Conservation (phyloP, 2,888 invertebrate genomes). For the Phytoseiulus persimilis region DNA sequence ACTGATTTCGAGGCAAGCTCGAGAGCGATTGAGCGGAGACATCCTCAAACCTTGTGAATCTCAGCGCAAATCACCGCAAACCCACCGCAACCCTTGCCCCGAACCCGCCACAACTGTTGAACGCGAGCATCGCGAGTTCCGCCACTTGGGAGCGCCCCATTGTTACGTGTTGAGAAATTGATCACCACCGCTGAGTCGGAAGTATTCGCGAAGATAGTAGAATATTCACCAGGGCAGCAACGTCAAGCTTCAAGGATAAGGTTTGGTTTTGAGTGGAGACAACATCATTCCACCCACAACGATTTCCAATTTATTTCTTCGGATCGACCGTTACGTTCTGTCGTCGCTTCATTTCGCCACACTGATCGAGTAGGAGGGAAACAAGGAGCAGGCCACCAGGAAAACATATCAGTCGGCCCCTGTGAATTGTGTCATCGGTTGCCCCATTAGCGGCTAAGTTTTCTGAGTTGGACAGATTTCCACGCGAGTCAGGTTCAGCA, state of each 20-base stretch:
- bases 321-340: constrained; percentile 33
- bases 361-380: not conserved
- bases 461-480: not conserved
- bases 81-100: not conserved
- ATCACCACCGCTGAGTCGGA: not conserved
- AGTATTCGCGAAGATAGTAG: not conserved
- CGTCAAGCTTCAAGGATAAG: not conserved
- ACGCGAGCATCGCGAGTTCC: not conserved
- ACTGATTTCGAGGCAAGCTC: not conserved
- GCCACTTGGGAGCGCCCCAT: constrained; percentile 5
- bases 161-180: not conserved
- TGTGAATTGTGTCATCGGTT: not conserved
- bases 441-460: not conserved
- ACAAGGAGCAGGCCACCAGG: not conserved
- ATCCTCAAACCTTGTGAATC: not conserved
- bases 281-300: not conserved
- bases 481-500: not conserved
- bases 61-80: not conserved
- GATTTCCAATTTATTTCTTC: not conserved
- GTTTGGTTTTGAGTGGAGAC: not conserved
- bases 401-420: not conserved
- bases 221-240: not conserved
- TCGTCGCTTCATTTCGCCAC: constrained; percentile 31
- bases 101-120: not conserved
- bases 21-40: not conserved